Conservation (phyloP, 2,888 invertebrate genomes). For the Kuschelorhynchus macadamiae region DNA sequence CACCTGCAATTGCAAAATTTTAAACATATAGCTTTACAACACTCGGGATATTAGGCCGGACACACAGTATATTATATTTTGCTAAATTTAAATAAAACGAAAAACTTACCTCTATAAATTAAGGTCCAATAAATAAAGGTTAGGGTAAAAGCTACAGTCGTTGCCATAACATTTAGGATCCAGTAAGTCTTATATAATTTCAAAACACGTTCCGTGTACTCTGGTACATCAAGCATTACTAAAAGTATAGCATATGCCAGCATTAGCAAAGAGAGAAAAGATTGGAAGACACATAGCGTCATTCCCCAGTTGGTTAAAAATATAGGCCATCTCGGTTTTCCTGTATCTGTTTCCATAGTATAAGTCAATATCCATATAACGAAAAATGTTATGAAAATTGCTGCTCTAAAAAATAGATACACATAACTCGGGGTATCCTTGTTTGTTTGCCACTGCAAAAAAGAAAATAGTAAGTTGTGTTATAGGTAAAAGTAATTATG, state of each 20-base stretch:
- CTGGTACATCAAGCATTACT: slow-evolving; percentile 40
- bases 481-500: no score
- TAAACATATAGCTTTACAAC: no score
- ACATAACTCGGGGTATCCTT: slow-evolving; percentile 67
- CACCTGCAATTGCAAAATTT: no score
- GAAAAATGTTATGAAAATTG: slow-evolving; percentile 71
- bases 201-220: slow-evolving; percentile 47
- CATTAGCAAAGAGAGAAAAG: slow-evolving; percentile 69
- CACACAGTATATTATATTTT: no score
- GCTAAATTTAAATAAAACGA: no score
- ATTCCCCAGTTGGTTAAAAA: slow-evolving; percentile 84
- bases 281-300: slow-evolving; percentile 73
- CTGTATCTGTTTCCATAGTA: slow-evolving; percentile 65
- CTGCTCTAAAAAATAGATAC: slow-evolving; percentile 72
- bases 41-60: no score
- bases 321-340: slow-evolving; percentile 76
- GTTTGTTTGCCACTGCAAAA: slow-evolving; percentile 74
- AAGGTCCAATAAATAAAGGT: slow-evolving; percentile 84
- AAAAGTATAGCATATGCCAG: slow-evolving; percentile 51
- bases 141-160: slow-evolving; percentile 80
- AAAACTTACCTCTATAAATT: slow-evolving; percentile 78
- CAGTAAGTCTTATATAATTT: slow-evolving; percentile 73
- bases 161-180: slow-evolving; percentile 78
- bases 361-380: slow-evolving; percentile 61
- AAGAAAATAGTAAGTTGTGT: no score